phyloP scores from a whole-genome alignment of 2,888 invertebrate genomes.

The Corythucha ciliata region DNA sequence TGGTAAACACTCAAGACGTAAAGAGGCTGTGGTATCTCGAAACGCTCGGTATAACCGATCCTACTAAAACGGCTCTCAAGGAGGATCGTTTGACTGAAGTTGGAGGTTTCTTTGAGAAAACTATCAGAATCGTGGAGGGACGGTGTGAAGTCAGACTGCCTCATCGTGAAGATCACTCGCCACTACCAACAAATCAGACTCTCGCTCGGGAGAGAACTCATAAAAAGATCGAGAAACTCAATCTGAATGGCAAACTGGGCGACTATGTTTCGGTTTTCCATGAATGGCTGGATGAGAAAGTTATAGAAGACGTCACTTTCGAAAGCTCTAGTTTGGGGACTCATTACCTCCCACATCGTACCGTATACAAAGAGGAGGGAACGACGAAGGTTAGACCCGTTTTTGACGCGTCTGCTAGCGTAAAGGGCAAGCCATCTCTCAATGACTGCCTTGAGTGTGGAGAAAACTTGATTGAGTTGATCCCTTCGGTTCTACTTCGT shows the following conservation, averaged over 20 bases:
- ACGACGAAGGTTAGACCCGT: too few relatives aligned
- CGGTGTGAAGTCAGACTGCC: conserved; percentile 39
- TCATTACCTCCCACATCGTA: conserved; percentile 16
- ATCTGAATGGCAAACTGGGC: conserved; percentile 28
- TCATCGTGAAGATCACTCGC: conserved; percentile 38
- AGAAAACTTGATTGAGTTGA: not conserved
- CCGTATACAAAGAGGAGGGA: too few relatives aligned
- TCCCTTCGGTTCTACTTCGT: not conserved
- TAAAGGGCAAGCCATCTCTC: too few relatives aligned
- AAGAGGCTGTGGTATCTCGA: conserved; percentile 28
- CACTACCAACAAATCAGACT: conserved; percentile 34
- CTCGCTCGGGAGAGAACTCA: conserved; percentile 35
- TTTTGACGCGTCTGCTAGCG: too few relatives aligned
- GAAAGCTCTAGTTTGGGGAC: conserved; percentile 22
- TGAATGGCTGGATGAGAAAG: conserved; percentile 34
- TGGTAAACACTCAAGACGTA: too few relatives aligned
- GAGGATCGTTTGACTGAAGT: conserved; percentile 9
- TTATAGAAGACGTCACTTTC: conserved; percentile 35
- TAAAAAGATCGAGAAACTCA: conserved; percentile 32
- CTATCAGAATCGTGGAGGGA: conserved; percentile 33
- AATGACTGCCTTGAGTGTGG: too few relatives aligned
- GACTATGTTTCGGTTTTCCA: conserved; percentile 35
- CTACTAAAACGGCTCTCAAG: conserved; percentile 9
- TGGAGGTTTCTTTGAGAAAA: conserved; percentile 29
- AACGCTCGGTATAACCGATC: conserved; percentile 24